phyloP scores from a whole-genome alignment of 2,797 vertebrate genomes.

The Morus bassanus region DNA sequence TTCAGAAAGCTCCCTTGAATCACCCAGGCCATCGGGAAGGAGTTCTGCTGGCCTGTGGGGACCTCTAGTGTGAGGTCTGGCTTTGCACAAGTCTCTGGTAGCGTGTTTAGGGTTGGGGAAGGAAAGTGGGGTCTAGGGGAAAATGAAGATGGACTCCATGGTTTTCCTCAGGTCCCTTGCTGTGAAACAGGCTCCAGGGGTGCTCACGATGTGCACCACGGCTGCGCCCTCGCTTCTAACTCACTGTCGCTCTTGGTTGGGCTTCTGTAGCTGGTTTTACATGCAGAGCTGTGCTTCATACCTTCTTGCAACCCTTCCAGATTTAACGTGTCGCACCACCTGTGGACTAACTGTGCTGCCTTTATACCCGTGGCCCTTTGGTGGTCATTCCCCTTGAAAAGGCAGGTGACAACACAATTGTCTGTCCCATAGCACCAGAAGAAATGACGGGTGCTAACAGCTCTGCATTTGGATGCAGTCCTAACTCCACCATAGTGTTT shows the following conservation, averaged over 20 bases:
- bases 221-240: neutral
- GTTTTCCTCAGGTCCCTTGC: rapidly evolving
- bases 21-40: neutral
- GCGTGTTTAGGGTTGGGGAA: neutral
- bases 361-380: neutral
- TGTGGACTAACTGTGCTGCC: neutral
- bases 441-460: neutral
- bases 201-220: neutral
- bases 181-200: neutral
- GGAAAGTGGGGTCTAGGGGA: neutral
- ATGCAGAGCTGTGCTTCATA: neutral
- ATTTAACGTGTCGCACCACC: neutral
- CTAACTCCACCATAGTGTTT: neutral
- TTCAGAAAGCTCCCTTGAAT: neutral
- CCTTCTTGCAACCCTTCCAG: neutral
- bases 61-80: slow-evolving; percentile 62
- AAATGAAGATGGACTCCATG: neutral
- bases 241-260: neutral
- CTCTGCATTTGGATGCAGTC: neutral
- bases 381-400: neutral
- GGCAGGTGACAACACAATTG: rapidly evolving
- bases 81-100: neutral
- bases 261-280: neutral
- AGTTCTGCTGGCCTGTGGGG: slow-evolving; percentile 55
- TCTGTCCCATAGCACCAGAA: neutral